Conservation (phyloP, 2,888 invertebrate genomes). For the Drosophila gaucha region DNA sequence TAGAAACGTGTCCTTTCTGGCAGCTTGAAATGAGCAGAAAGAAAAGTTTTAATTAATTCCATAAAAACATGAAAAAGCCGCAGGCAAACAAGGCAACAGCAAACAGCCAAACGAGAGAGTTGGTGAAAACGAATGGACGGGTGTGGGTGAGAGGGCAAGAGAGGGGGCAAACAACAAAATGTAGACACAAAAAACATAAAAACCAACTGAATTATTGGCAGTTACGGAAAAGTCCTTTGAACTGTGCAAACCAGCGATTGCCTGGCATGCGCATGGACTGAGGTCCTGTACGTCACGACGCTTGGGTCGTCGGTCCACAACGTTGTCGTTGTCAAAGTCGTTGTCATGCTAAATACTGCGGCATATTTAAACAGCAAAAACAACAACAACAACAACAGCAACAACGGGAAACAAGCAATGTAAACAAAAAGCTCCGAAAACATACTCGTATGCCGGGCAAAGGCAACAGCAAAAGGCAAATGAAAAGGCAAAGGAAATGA, state of each 20-base stretch:
- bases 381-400: slow-evolving; percentile 50
- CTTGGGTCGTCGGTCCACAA: slow-evolving; percentile 18
- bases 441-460: slow-evolving; percentile 18
- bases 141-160: neutral
- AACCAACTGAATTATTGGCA: slow-evolving; percentile 71
- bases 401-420: slow-evolving; percentile 48
- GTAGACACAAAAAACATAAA: slow-evolving; percentile 44
- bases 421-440: slow-evolving; percentile 53
- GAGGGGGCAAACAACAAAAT: slow-evolving; percentile 38
- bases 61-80: slow-evolving; percentile 70
- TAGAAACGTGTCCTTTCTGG: slow-evolving; percentile 32
- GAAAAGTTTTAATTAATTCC: slow-evolving; percentile 76
- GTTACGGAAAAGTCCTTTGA: slow-evolving; percentile 65
- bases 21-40: slow-evolving; percentile 54
- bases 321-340: slow-evolving; percentile 57
- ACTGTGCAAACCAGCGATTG: slow-evolving; percentile 39
- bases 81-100: slow-evolving; percentile 56
- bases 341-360: slow-evolving; percentile 77
- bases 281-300: slow-evolving; percentile 10
- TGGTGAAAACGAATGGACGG: neutral
- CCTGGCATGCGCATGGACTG: slow-evolving; percentile 32
- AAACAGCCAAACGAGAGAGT: slow-evolving; percentile 27
- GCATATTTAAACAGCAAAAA: slow-evolving; percentile 69
- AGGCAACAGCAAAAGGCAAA: slow-evolving; percentile 17
- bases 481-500: slow-evolving; percentile 20